phyloP scores from a whole-genome alignment of 2,888 invertebrate species.

The Eilema sororculum region DNA sequence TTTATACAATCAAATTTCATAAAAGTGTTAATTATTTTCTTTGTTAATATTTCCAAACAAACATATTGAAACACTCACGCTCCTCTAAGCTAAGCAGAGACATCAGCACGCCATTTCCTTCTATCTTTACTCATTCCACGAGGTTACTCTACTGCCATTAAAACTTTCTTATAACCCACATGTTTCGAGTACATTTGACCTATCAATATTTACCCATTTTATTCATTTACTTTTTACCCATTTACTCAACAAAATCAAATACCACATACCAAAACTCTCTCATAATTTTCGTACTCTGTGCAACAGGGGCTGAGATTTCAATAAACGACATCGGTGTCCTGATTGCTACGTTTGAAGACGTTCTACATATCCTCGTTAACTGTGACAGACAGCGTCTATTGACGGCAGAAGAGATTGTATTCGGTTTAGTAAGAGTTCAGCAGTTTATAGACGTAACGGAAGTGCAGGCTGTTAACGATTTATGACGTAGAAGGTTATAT shows the following conservation, averaged over 20 bases:
- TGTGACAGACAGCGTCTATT: slow-evolving; percentile 57
- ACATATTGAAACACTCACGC: too few species aligned
- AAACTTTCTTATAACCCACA: too few species aligned
- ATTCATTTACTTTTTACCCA: too few species aligned
- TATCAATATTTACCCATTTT: too few species aligned
- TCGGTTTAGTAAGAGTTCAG: slow-evolving; percentile 23
- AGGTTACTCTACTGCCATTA: too few species aligned
- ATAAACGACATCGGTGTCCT: slow-evolving; percentile 77
- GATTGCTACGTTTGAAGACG: slow-evolving; percentile 71
- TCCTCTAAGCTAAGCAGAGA: too few species aligned
- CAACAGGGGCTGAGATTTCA: slow-evolving; percentile 78
- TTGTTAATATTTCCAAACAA: too few species aligned
- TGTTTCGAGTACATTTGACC: too few species aligned
- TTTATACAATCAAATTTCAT: too few species aligned
- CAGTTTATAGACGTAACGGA: slow-evolving; percentile 17
- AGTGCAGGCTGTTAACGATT: slow-evolving; percentile 10
- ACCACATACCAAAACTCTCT: slow-evolving; percentile 40
- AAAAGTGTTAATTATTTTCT: too few species aligned
- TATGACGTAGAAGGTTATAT: slow-evolving; percentile 8
- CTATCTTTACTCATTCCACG: too few species aligned
- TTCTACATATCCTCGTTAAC: slow-evolving; percentile 70
- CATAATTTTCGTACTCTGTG: slow-evolving; percentile 57
- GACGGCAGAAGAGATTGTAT: slow-evolving; percentile 24
- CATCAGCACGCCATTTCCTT: too few species aligned
- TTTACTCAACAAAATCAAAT: background rate